phyloP scores from a whole-genome alignment of 2,113 vertebrate species.

The Tupaia chinensis region DNA sequence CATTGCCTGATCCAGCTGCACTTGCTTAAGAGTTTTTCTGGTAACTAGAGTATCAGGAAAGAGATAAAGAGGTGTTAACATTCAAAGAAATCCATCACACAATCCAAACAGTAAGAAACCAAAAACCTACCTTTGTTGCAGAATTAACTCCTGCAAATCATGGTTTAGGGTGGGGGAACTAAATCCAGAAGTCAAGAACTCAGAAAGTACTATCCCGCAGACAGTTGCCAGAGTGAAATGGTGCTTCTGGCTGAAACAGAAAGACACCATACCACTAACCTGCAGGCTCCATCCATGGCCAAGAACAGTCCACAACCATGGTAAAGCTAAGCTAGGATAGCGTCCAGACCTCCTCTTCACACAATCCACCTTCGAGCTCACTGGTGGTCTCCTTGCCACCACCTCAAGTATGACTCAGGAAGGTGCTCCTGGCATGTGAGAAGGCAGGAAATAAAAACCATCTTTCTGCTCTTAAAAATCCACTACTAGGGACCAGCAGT shows the following conservation, averaged over 20 bases:
- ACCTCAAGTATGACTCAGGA: neutral
- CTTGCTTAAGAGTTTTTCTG: constrained; percentile 89
- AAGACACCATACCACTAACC: neutral
- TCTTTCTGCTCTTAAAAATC: no score
- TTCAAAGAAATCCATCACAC: neutral
- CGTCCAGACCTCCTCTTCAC: rapidly evolving
- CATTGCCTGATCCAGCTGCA: constrained; percentile 93
- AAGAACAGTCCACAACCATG: neutral
- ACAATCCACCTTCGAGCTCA: neutral
- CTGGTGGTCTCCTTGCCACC: neutral
- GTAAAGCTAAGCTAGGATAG: neutral
- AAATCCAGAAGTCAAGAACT: neutral
- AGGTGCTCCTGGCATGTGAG: rapidly evolving
- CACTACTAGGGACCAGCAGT: no score
- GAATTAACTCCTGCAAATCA: neutral
- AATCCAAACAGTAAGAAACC: neutral
- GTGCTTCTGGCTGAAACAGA: neutral
- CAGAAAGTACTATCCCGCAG: neutral
- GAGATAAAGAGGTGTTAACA: constrained; percentile 48
- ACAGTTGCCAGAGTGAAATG: neutral
- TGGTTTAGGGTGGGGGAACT: neutral
- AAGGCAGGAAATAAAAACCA: no score
- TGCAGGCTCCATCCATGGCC: neutral
- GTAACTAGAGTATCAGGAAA: constrained; percentile 88
- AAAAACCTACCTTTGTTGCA: neutral